Evolutionary conservation across 2,888 invertebrate species (phyloP).

Genomic region (Apotomis capreana): DNA sequence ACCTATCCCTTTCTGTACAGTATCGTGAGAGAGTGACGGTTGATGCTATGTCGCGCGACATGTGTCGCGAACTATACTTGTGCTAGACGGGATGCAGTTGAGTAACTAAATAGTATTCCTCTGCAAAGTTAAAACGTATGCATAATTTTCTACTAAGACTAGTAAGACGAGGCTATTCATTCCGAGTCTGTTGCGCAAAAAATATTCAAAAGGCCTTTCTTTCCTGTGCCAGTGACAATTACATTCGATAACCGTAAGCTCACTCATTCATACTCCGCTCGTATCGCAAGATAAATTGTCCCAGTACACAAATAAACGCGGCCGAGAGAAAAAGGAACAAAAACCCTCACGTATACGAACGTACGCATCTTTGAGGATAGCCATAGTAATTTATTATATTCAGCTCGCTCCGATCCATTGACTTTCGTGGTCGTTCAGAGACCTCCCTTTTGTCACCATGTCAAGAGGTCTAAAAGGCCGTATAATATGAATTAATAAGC

Average conservation of each 20-base stretch:
- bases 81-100: too few relatives aligned
- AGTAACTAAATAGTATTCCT: too few relatives aligned
- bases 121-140: conserved; percentile 4
- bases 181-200: conserved; percentile 36
- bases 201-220: conserved; percentile 37
- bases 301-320: conserved; percentile 76
- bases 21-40: too few relatives aligned
- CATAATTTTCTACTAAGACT: conserved; percentile 1
- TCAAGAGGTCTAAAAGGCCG: conserved; percentile 77
- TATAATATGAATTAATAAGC: conserved; percentile 84
- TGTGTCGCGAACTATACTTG: too few relatives aligned
- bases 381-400: conserved; percentile 80
- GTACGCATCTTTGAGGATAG: conserved; percentile 68
- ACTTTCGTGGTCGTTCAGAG: conserved; percentile 74
- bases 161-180: conserved; percentile 12
- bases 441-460: conserved; percentile 74
- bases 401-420: conserved; percentile 77
- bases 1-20: too few relatives aligned
- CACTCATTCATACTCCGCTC: conserved; percentile 75
- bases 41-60: too few relatives aligned
- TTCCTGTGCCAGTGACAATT: conserved; percentile 54
- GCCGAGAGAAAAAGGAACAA: conserved; percentile 67
- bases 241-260: conserved; percentile 69
- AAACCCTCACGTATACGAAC: conserved; percentile 62
- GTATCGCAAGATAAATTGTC: conserved; percentile 80